Base-by-base conservation (phyloP, 2,888 invertebrate species). In the Ernsta delagoae region DNA sequence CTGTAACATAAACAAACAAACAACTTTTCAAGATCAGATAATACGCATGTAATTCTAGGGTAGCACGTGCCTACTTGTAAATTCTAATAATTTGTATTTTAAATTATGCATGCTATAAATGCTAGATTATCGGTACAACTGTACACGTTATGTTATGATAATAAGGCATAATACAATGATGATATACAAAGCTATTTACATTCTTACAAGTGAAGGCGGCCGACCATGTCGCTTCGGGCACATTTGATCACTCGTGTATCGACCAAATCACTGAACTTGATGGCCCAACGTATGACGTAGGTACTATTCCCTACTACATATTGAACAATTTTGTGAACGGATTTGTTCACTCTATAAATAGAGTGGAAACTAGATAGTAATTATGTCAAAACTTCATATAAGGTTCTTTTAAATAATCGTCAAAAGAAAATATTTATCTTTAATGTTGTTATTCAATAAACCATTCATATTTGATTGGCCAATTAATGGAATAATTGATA, bases 1-100 rank as follows among this genome's bases (percentile, higher is more conserved):
- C 93, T 93, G 92, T 73, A 92, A 93, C 72, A 78, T 76, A 86
- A 83, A 88, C n/a, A n/a, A n/a, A n/a, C 78, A 85, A 74, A 74
- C 65, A 63, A 39, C 64, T 56, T 59, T 71, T 75, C 70, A 73
- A 71, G 45, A 74, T 71, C 62, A 48, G 24, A 65, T 64, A 50
- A 65, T 60, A 69, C 72, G 68, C 70, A 70, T 70, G 59, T 69
- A 24, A 39, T 16, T 12, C 64, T 7, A 36, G 50, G 45, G 43
- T 61, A 41, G 59, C 65, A 72, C 72, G 72, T 67, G 70, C 67
- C 71, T 70, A 62, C 59, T 70, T 65, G 62, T 65, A 74, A 70
- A 67, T 72, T 73, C 75, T 75, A 75, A 79, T 76, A 65, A 65
- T 70, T 68, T 70, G 75, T 74, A 71, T 66, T 78, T 78, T 74